Evolutionary conservation across 2,888 invertebrate species (phyloP).

Genomic region (Dendrolimus houi): DNA sequence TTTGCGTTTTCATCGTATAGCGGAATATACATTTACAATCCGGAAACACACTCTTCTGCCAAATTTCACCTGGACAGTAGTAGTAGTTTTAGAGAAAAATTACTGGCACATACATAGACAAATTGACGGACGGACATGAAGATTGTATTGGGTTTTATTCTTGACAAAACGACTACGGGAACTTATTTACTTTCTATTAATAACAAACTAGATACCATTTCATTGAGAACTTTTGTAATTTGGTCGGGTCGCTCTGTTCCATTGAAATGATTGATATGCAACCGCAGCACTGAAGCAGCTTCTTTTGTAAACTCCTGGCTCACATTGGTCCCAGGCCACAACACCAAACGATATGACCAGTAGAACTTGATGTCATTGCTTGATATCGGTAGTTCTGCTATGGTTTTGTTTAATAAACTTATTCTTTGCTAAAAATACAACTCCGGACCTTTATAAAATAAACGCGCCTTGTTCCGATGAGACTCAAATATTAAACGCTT

Average conservation of each 20-base stretch:
- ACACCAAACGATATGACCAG: constrained; percentile 43
- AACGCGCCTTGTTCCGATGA: too few species aligned
- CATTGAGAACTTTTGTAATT: constrained; percentile 37
- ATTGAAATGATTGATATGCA: constrained; percentile 34
- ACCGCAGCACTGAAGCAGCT: constrained; percentile 25
- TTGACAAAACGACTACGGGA: not conserved
- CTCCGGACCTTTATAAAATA: too few species aligned
- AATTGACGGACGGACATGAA: too few species aligned
- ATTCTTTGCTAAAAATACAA: constrained; percentile 36
- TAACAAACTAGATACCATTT: constrained; percentile 33
- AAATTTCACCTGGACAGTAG: too few species aligned
- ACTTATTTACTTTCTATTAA: not conserved
- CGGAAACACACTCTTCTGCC: too few species aligned
- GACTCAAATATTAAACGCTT: too few species aligned
- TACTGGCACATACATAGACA: too few species aligned
- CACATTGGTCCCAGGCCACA: constrained; percentile 24
- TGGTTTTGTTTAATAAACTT: constrained; percentile 30
- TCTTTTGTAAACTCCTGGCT: constrained; percentile 23
- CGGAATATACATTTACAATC: too few species aligned
- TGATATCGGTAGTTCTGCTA: constrained; percentile 38
- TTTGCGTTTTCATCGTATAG: too few species aligned
- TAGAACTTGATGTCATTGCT: constrained; percentile 40
- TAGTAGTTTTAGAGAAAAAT: too few species aligned
- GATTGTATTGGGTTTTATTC: too few species aligned
- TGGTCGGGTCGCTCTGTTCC: constrained; percentile 33